Conservation (phyloP, 2,113 vertebrate species). For the Eulacestoma nigropectus region DNA sequence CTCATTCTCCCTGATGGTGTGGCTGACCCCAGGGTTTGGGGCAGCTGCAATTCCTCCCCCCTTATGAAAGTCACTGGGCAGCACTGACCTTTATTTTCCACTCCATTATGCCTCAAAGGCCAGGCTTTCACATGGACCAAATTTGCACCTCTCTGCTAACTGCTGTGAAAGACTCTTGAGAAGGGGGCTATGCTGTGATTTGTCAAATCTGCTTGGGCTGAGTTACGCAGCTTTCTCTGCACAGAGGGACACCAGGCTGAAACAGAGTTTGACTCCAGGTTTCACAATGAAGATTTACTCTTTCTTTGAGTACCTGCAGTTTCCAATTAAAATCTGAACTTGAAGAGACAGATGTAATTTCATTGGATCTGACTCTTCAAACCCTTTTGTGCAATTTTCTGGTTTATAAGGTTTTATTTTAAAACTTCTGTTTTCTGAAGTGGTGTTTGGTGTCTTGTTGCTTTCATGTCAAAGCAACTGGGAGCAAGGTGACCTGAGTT, state of each 20-base stretch:
- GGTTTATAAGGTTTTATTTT: not conserved
- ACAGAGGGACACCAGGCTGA: not conserved
- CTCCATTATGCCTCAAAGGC: not conserved
- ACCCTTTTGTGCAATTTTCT: not conserved
- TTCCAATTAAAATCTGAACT: not conserved
- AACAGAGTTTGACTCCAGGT: not conserved
- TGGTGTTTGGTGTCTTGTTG: not conserved
- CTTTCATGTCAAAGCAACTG: not conserved
- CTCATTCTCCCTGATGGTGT: not conserved
- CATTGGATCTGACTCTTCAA: not conserved
- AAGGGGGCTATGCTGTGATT: not conserved
- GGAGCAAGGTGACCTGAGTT: not conserved
- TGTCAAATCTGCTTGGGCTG: not conserved
- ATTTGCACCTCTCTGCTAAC: not conserved
- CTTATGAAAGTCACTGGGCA: not conserved
- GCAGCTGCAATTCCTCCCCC: accelerated
- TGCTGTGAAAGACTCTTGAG: not conserved
- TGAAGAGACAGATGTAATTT: not conserved
- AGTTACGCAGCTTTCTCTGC: not conserved
- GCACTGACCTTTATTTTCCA: not conserved
- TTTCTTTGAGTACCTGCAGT: not conserved
- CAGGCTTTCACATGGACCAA: not conserved
- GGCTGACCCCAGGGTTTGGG: not conserved
- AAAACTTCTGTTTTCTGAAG: not conserved
- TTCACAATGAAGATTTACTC: not conserved